phyloP scores from a whole-genome alignment of 2,888 invertebrate species.

The Dermolepida albohirtum region DNA sequence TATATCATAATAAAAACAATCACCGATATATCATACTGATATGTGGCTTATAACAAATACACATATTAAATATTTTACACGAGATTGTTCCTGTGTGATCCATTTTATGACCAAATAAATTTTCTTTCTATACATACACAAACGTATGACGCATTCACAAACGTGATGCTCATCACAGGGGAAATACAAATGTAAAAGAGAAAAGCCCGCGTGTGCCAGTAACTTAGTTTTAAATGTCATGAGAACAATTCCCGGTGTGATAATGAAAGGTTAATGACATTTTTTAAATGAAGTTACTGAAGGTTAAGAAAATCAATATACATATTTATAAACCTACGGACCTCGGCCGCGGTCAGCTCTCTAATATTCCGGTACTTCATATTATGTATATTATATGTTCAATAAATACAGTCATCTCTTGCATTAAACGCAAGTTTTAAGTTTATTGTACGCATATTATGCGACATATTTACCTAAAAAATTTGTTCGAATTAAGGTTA shows the following conservation, averaged over 20 bases:
- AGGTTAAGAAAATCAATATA: constrained; percentile 36
- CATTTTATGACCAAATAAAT: too few species aligned
- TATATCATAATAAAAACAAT: too few species aligned
- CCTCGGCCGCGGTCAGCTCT: constrained; percentile 3
- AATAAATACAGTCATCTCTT: constrained; percentile 9
- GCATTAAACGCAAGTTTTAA: constrained; percentile 9
- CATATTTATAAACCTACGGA: constrained; percentile 24
- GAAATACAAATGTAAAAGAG: constrained; percentile 2
- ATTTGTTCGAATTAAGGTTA: constrained; percentile 31
- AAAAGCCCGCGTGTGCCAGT: constrained; percentile 7
- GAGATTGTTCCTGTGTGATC: too few species aligned
- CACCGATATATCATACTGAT: too few species aligned
- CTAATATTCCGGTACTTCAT: constrained; percentile 5
- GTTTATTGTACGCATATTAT: background rate
- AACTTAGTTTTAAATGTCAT: constrained; percentile 19
- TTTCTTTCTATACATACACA: too few species aligned
- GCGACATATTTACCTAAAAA: constrained; percentile 19
- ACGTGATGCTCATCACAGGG: background rate
- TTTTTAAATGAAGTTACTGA: constrained; percentile 11
- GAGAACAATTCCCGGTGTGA: constrained; percentile 5
- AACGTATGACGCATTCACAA: too few species aligned
- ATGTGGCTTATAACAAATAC: too few species aligned
- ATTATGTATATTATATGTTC: constrained; percentile 12
- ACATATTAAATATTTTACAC: too few species aligned
- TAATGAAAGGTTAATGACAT: constrained; percentile 29